Conservation (phyloP, 1,140 invertebrate genomes). For the Tribolium madens region DNA sequence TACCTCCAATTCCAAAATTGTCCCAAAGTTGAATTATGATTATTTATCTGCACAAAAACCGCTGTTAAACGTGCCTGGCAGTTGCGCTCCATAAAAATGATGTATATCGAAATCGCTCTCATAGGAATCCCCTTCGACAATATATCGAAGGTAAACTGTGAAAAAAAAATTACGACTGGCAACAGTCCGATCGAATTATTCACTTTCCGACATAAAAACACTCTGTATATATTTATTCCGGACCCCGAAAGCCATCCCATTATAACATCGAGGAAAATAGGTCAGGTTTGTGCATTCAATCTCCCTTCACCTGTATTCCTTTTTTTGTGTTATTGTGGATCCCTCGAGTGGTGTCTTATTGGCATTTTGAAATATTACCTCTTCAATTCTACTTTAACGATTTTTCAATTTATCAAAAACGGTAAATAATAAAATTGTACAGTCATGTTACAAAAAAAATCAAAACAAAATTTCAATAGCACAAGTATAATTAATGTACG, state of each 20-base stretch:
- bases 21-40: too few relatives aligned
- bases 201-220: not conserved
- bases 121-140: too few relatives aligned
- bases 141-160: not conserved
- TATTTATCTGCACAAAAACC: not conserved
- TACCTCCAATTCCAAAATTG: not conserved
- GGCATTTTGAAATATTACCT: constrained; percentile 23
- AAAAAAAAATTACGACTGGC: not conserved
- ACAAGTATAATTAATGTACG: too few relatives aligned
- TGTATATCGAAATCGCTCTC: constrained; percentile 4
- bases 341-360: not conserved
- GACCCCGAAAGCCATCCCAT: too few relatives aligned
- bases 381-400: not conserved
- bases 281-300: constrained; percentile 11
- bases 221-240: not conserved
- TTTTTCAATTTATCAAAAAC: not conserved
- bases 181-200: constrained; percentile 1
- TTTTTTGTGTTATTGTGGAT: constrained; percentile 1
- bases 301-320: not conserved
- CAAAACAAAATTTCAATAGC: too few relatives aligned
- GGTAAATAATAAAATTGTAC: not conserved
- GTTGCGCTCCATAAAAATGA: constrained; percentile 1
- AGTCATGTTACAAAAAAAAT: too few relatives aligned
- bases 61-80: not conserved
- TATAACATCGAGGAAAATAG: not conserved